Evolutionary conservation across 2,888 invertebrate species (phyloP).

Genomic region (Gymnosoma rotundatum): DNA sequence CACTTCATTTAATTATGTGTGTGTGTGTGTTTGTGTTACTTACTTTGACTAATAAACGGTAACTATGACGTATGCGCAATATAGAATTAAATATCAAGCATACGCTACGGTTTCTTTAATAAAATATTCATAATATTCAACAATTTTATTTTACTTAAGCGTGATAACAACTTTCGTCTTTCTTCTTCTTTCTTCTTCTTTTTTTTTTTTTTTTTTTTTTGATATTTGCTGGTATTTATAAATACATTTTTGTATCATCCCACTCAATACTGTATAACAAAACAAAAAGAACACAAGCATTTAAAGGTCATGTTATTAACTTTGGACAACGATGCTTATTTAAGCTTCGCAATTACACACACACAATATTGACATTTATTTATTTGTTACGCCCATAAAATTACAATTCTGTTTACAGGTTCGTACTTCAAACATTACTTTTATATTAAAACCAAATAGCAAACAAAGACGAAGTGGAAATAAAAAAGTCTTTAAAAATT

Average conservation of each 20-base stretch:
- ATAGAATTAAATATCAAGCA: neutral
- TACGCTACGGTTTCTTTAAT: neutral
- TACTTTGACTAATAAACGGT: no score
- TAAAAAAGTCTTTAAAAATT: no score
- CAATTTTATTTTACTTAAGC: neutral
- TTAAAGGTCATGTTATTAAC: slow-evolving; percentile 36
- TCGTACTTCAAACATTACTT: no score
- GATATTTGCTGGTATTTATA: neutral
- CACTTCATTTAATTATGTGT: no score
- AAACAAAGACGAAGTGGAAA: no score
- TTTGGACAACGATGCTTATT: neutral
- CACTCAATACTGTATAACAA: neutral
- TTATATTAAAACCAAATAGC: no score
- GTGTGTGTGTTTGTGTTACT: no score
- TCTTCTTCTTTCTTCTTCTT: no score
- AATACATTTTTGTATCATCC: neutral
- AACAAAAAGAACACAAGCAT: neutral
- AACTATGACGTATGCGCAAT: neutral
- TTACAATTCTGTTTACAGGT: no score
- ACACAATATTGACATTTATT: neutral
- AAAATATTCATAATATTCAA: neutral
- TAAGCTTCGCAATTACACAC: no score
- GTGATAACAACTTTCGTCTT: no score
- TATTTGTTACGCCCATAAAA: no score
- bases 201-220: neutral